Base-by-base conservation (phyloP, 2,113 vertebrate genomes). In the Cyanoliseus patagonus region DNA sequence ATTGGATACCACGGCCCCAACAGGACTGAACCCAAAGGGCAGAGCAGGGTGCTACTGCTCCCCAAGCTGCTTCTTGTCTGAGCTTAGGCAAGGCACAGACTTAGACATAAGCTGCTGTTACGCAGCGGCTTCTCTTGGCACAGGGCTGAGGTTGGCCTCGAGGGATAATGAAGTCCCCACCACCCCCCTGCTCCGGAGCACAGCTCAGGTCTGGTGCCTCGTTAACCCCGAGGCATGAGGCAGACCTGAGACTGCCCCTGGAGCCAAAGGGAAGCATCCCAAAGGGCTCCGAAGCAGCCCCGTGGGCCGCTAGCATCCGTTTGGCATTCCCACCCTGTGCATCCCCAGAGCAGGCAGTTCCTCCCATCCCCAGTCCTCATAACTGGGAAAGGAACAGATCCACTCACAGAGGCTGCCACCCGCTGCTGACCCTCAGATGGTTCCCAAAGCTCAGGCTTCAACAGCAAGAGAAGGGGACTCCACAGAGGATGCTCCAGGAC, bases 111-210 rank as follows among this genome's bases (percentile, higher is more conserved):
- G 64, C 66, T 64, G 69, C 80, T 44, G 39, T 42, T 51, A 61
- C 1, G 10, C 68, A 53, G 59, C 19, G 11, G 41, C 19, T 78
- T 31, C 35, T 51, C 31, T 5, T 27, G 51, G 68, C 51, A 49
- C 23, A 11, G 39, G 30, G 51, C 3, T n/a, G 33, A 7, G 28
- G 74, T 24, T 35, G 11, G 33, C 59, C 72, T 59, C 8, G 0
- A 22, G 24, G 64, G 74, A 16, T 15, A 41, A 47, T 17, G 5
- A 3, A 25, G 68, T 24, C 52, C 15, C 59, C 44, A 61, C 8
- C n/a, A 27, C 9, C 52, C 9, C 44, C 24, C 7, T 8, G 0
- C 11, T 35, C 1, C 1, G 0, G 15, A 14, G 31, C 53, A 44
- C 13, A 15, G 20, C 14, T 44, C 46, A 69, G 66, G n/a, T 41